Evolutionary conservation across 2,113 vertebrate genomes (phyloP), one percentile per base, ranked within the genome.

Genomic region (Oenanthe oenanthe): DNA sequence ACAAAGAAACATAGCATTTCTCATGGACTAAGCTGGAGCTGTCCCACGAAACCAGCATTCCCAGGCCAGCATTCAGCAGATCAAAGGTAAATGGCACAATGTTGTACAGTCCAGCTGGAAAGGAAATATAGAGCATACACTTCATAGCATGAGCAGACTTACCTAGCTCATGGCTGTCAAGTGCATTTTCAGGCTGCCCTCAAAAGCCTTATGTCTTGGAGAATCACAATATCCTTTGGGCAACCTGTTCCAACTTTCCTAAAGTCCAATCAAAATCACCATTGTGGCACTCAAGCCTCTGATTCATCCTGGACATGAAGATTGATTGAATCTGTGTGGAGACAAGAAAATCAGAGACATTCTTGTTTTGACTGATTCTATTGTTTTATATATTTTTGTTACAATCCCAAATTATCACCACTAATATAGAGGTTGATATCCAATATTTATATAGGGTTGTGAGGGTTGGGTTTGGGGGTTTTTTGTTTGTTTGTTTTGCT

Each of bases 391-490:
- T 7, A 57, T 34, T 58, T 85, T 32, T 77, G 2, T 9, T 82
- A 36, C 6, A 73, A 53, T 32, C 10, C 3, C 0, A 2, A 47
- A 2, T 51, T 45, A 65, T 45, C 12, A 2, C 2, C 13, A 62
- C 14, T 32, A 63, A 51, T 12, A 13, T 45, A 57, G 14, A 36
- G 8, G 4, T 18, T 77, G 4, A 5, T 48, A 70, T 13, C 1
- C 9, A 26, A 13, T 36, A 34, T 65, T 40, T 54, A 29, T 45
- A 36, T 10, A 24, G 7, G 13, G 2, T 6, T 73, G 18, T 8
- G 9, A 0, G 5, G 13, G 6, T 19, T 58, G 6, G 2, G 5
- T 57, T 50, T 18, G 8, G 9, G 2, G 0, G 0, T 22, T 21
- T 19, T 19, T 63, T 47, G 17, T 10, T 88, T 71, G 2, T 50